Evolutionary conservation across 2,113 vertebrate species (phyloP).

Genomic region (Platysternon megacephalum): DNA sequence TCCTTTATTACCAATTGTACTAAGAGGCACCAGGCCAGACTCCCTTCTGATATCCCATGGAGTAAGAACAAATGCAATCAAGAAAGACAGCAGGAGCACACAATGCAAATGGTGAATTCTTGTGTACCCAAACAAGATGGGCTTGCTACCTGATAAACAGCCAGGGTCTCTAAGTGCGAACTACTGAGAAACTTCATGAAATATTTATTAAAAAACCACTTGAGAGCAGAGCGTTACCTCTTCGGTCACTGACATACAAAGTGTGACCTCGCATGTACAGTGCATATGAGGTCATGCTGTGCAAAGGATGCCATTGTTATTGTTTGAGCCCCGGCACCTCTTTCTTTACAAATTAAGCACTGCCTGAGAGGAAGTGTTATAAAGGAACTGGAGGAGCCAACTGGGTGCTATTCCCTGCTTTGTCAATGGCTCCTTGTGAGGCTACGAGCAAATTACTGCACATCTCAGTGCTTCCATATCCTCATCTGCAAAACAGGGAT

Average conservation of each 20-base stretch:
- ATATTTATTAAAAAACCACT: background rate
- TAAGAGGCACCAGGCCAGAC: background rate
- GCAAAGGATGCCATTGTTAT: background rate
- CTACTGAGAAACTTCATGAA: background rate
- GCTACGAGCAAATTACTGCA: fast-evolving
- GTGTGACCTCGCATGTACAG: background rate
- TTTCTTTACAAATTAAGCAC: background rate
- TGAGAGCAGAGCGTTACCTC: background rate
- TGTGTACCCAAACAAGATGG: fast-evolving
- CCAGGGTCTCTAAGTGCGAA: background rate
- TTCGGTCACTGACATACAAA: background rate
- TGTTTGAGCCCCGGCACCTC: background rate
- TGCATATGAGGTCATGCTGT: background rate
- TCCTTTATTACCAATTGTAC: background rate
- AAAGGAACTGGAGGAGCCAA: background rate
- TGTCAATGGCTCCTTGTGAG: fast-evolving
- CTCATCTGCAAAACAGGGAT: background rate
- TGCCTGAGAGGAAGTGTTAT: background rate
- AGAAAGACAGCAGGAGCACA: background rate
- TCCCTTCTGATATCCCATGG: background rate
- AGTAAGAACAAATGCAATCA: background rate
- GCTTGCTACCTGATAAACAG: too few species aligned
- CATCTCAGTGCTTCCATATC: background rate
- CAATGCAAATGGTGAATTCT: background rate
- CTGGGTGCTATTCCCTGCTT: background rate